Base-by-base conservation (phyloP, 2,888 invertebrate genomes). In the Brenthis hecate region DNA sequence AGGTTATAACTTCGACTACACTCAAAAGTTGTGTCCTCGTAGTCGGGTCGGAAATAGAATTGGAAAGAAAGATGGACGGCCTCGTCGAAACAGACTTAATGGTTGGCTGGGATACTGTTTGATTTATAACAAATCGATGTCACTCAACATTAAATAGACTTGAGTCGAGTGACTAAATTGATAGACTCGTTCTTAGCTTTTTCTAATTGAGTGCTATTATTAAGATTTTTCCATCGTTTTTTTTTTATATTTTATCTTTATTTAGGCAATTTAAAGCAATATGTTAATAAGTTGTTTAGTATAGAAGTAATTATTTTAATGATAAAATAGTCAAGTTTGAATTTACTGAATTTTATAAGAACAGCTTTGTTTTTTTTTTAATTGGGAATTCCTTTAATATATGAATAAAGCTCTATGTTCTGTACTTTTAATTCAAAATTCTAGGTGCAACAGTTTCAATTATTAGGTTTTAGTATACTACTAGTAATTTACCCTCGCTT, bases 51-150 rank as follows among this genome's bases (percentile, higher is more conserved):
- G 77, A 78, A 80, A 79, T 79, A 77, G 76, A 77, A 75, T 74
- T 74, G 69, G 75, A 79, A 79, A 78, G 78, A 78, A 79, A 77
- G 78, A 80, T 78, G 75, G 76, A 76, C 76, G 76, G 75, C 74
- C 72, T 69, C 64, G 69, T 73, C 74, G 73, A 75, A 76, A 78
- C 72, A 73, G 65, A 74, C 71, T 75, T 76, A 78, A 77, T 78
- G 76, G 72, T 68, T 56, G 72, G 73, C 54, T 73, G 73, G 74
- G 73, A 68, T 64, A 71, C 70, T 74, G 70, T 75, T 77, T 77
- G 76, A 77, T 73, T 74, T 77, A 78, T 75, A 73, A 72, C 68
- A 67, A 72, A 72, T 73, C 76, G 73, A 74, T 74, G 73, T 76
- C 74, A 75, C 72, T 76, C 70, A 66, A 65, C 65, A 74, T 72